Percentiles rank a stretch among this genome's conserved stretches.
Evolutionary conservation across 2,797 vertebrate genomes (phyloP).

Genomic region (Emys orbicularis): DNA sequence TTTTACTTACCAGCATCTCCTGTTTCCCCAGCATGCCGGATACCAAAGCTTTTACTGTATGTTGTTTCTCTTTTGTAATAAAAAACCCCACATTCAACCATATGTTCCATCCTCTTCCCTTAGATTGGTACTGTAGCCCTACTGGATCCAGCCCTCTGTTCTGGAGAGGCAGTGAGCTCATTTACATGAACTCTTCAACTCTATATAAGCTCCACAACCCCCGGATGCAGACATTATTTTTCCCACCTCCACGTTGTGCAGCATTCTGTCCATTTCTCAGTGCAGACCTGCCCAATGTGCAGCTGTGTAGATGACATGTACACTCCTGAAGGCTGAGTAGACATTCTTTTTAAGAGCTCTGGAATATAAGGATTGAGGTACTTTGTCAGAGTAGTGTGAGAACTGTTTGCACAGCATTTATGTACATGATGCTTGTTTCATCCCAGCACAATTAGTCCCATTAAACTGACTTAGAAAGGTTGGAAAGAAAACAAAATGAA

Average conservation of each 20-base stretch:
- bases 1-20: no score
- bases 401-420: conserved; percentile 32
- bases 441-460: background rate
- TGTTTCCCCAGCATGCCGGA: no score
- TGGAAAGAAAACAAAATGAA: conserved; percentile 7
- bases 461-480: background rate
- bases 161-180: background rate
- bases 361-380: background rate
- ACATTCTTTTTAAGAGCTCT: conserved; percentile 12
- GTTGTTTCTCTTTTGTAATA: background rate
- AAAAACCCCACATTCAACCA: background rate
- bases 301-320: background rate
- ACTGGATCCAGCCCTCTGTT: background rate
- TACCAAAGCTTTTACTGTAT: background rate
- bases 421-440: background rate
- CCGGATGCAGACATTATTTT: background rate
- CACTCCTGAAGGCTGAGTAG: background rate
- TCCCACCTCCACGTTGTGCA: background rate
- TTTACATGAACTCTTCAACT: background rate
- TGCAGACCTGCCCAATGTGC: background rate
- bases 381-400: background rate
- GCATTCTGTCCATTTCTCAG: background rate
- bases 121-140: background rate
- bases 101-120: background rate
- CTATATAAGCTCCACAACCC: background rate